A percentile compares a stretch with the other conserved stretches of the same genome.
Evolutionary conservation across 37 sponge, comb jelly and placozoan species (phyloP).

Genomic region (Halisarca cf. caerulea): DNA sequence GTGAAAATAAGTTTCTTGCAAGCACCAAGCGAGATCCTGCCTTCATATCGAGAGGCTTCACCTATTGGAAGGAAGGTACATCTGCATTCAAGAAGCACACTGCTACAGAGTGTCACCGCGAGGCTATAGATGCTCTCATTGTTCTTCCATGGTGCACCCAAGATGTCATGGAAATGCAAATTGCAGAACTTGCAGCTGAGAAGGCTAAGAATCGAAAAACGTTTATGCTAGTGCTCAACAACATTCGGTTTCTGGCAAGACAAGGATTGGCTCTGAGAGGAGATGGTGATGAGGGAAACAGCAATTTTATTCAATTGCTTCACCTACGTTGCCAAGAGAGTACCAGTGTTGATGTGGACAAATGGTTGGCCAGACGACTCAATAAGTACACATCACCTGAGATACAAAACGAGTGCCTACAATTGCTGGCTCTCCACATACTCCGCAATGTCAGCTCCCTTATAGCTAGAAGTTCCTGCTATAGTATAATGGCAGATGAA

Average conservation of each 20-base stretch:
- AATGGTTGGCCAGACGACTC: background rate
- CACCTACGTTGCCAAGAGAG: conserved; percentile 25
- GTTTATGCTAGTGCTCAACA: no score
- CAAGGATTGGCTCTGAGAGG: no score
- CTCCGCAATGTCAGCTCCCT: conserved; percentile 13
- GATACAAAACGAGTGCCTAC: conserved; percentile 47
- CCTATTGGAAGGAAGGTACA: conserved; percentile 81
- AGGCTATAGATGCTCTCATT: conserved; percentile 58
- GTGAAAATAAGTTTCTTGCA: conserved; percentile 43
- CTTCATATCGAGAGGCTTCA: conserved; percentile 81
- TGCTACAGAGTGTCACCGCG: conserved; percentile 64
- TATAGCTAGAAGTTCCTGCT: conserved; percentile 12
- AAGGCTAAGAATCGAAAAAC: no score
- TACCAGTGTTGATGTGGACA: background rate
- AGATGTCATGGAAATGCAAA: conserved; percentile 52
- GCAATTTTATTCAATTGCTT: conserved; percentile 57
- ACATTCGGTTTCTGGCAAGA: no score
- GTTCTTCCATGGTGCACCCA: conserved; percentile 30
- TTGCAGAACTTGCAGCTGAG: conserved; percentile 38
- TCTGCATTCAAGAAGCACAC: conserved; percentile 69
- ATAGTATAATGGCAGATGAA: conserved; percentile 43
- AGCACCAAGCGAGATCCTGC: conserved; percentile 63
- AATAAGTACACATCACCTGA: conserved; percentile 53
- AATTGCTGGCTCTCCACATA: conserved; percentile 39
- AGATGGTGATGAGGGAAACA: conserved; percentile 29